Conservation (phyloP, 2,888 invertebrate species). For the Allophyes oxyacanthae region DNA sequence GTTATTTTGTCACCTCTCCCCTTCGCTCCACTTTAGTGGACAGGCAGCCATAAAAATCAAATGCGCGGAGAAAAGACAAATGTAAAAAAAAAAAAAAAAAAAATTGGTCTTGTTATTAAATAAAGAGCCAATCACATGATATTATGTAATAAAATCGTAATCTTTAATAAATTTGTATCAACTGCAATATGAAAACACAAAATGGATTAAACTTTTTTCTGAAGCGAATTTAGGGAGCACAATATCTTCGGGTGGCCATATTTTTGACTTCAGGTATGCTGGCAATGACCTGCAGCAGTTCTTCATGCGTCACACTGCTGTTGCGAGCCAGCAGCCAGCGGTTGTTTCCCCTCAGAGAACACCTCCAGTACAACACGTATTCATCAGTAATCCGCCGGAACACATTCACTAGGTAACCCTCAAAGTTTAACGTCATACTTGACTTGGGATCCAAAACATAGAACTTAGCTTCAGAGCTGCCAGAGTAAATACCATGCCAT, state of each 20-base stretch:
- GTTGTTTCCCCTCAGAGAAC: not conserved
- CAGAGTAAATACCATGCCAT: not conserved
- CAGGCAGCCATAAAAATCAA: no score
- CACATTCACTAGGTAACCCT: slow-evolving; percentile 1
- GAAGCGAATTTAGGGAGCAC: no score
- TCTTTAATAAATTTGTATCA: no score
- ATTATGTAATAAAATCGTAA: no score
- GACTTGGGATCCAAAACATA: not conserved
- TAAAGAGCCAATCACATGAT: no score
- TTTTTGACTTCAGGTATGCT: not conserved
- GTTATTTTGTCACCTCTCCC: no score
- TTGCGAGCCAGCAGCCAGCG: not conserved
- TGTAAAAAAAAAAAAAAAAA: no score
- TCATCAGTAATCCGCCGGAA: not conserved
- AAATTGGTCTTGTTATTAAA: no score
- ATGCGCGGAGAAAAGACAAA: no score
- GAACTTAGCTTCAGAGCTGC: slow-evolving; percentile 1
- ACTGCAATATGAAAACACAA: no score
- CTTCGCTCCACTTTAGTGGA: no score
- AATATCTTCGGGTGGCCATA: not conserved
- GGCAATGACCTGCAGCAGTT: not conserved
- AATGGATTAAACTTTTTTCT: no score
- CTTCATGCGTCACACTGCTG: not conserved
- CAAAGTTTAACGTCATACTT: not conserved
- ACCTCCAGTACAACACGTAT: not conserved